phyloP scores from a whole-genome alignment of 2,113 vertebrate genomes.

The Oophaga pumilio region DNA sequence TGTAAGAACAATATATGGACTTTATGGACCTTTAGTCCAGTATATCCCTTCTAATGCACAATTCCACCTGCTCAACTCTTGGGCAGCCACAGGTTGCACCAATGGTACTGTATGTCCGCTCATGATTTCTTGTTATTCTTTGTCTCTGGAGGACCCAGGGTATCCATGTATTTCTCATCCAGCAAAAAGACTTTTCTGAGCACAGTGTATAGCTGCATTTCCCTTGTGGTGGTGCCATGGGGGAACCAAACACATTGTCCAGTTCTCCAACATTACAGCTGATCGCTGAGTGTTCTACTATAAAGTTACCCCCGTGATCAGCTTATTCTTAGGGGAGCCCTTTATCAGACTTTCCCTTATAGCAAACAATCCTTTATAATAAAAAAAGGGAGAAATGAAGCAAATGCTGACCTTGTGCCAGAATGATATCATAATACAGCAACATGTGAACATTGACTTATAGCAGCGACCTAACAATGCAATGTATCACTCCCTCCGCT shows the following conservation, averaged over 20 bases:
- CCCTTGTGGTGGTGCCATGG: background rate
- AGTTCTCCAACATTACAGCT: no score
- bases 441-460: background rate
- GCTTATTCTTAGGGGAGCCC: background rate
- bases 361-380: background rate
- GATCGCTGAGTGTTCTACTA: no score
- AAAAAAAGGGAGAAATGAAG: background rate
- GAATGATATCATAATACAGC: background rate
- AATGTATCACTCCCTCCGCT: background rate
- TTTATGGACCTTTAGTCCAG: no score
- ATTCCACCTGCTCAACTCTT: no score
- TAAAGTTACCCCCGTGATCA: background rate
- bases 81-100: background rate
- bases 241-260: background rate
- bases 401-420: slow-evolving; percentile 7
- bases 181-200: background rate
- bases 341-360: background rate
- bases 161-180: background rate
- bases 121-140: no score
- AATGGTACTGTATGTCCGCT: no score
- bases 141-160: no score
- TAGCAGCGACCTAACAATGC: background rate
- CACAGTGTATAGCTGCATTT: background rate
- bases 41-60: no score
- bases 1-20: no score